A percentile compares a stretch with the other conserved stretches of the same genome.
phyloP scores from a whole-genome alignment of 2,797 vertebrate genomes.

The Dipus sagitta region DNA sequence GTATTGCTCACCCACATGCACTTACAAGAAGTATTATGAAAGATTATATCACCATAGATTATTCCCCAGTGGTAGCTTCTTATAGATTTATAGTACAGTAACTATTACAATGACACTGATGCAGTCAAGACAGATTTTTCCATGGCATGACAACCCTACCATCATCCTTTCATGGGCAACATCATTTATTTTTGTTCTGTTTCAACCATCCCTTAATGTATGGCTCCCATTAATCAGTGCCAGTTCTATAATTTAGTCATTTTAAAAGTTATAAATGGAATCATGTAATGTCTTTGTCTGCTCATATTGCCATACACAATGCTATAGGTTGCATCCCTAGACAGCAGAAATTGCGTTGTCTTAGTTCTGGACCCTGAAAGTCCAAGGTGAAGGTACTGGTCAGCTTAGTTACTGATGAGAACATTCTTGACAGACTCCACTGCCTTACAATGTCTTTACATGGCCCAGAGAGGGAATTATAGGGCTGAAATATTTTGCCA shows the following conservation, averaged over 20 bases:
- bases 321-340: not conserved
- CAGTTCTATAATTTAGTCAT: slow-evolving; percentile 31
- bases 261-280: not conserved
- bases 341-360: not conserved
- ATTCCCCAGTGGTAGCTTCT: not conserved
- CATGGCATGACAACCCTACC: not conserved
- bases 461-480: not conserved
- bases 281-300: not conserved
- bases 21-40: not conserved
- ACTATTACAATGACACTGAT: not conserved
- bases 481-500: not conserved
- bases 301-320: not conserved
- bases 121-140: not conserved
- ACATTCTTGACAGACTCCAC: not conserved
- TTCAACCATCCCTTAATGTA: not conserved
- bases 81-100: not conserved
- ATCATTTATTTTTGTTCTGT: not conserved
- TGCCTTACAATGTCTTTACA: not conserved
- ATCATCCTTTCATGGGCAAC: not conserved
- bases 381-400: not conserved
- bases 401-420: not conserved
- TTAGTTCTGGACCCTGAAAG: not conserved
- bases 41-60: not conserved
- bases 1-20: not conserved
- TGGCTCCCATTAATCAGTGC: not conserved